Evolutionary conservation across 2,888 invertebrate genomes (phyloP), one percentile per base, ranked within the genome.

Genomic region (Eupithecia inturbata): DNA sequence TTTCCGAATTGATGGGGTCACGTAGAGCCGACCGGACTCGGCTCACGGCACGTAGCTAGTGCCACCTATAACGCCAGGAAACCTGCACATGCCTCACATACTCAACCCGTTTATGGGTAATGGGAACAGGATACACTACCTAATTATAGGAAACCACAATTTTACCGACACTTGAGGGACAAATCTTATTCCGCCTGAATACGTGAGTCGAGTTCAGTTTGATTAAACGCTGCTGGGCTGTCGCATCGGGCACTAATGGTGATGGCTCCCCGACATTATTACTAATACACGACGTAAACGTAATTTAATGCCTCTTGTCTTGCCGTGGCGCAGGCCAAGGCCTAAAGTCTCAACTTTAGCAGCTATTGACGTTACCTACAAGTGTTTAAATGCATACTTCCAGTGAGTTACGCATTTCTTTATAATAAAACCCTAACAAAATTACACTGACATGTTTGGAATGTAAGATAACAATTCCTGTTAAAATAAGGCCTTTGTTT

Each of bases 41-140:
- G 60, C 36, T 49, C 73, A 79, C 80, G 82, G 85, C 87, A 87
- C 88, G 85, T 85, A 83, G 81, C 71, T 14, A 78, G 80, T 22
- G 49, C 77, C 82, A 80, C 78, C 82, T 80, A 84, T 87, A 87
- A 87, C 87, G 80, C 76, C 83, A 76, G 82, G 79, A 87, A 88
- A 84, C 84, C 84, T 79, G 83, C 82, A 81, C 82, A 79, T 79
- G 81, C 82, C 79, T 82, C 82, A 79, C 77, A 82, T 79, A 82
- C 84, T 83, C 82, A 82, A 82, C 75, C 82, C 84, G 82, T 88
- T 86, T 85, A 87, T 85, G 82, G 82, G 76, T 84, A 85, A 85
- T 79, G 82, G 82, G 82, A 80, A 84, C 83, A 83, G 84, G 83
- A 87, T 86, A 83, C 69, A 71, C 78, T 73, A 76, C 82, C 82